Base-by-base conservation (phyloP, 2,113 vertebrate species). In the Tachuris rubrigastra region DNA sequence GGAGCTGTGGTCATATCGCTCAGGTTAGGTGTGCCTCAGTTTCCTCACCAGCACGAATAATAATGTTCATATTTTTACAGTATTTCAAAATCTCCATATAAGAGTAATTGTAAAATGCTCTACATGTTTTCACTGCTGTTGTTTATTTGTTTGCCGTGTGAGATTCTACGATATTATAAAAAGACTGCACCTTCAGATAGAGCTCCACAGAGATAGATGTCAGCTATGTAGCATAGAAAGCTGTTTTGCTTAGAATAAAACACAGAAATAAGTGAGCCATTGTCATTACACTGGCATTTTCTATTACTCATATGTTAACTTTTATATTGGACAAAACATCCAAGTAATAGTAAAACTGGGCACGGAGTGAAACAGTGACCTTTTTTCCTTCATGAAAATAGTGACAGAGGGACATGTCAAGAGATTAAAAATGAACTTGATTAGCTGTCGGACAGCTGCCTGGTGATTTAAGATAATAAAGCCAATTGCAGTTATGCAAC, bases 351-450 rank as follows among this genome's bases (percentile, higher is more conserved):
- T 71, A 77, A 86, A 86, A 75, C 39, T 46, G 30, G 21, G 10
- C 30, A 76, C 1, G 2, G 28, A 46, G n/a, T 62, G 35, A 71
- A 85, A 82, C 42, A 67, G 20, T 28, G 19, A 85, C n/a, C 9
- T 28, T 77, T 72, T 75, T 87, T 77, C 25, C 52, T 74, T 59
- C 39, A 35, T 24, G 41, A 92, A 76, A 79, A 41, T 37, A 59
- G 11, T 60, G 87, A 78, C 60, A 82, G 78, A 87, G 71, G 47
- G 60, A 65, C 7, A 46, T 73, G 62, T 82, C 69, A 92, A 92
- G 83, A 87, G 65, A 68, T 92, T 79, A 76, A 93, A 92, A 95
- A 87, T 89, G 92, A 93, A 47, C 58, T 73, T 82, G 83, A 92
- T 31, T 72, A 81, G 49, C 58, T 87, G 62, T 93, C 74, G 35